phyloP scores from a whole-genome alignment of 2,113 vertebrate species.

The Cisticola juncidis region DNA sequence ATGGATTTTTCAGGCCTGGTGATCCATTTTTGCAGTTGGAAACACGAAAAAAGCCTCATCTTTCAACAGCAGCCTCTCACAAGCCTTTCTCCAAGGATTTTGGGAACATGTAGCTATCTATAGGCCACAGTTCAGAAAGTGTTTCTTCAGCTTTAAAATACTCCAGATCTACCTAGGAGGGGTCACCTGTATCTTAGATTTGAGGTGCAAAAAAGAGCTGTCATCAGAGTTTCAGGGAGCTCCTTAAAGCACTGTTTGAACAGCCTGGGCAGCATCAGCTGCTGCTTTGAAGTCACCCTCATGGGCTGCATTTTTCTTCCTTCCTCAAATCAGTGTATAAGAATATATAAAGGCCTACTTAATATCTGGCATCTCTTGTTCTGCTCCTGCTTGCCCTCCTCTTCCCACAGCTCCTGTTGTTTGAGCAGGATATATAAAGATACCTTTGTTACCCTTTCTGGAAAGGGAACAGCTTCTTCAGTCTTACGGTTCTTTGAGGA shows the following conservation, averaged over 20 bases:
- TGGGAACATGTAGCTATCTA: not conserved
- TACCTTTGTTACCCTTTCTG: slow-evolving; percentile 26
- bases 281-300: not conserved
- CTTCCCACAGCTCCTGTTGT: not conserved
- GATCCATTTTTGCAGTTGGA: not conserved
- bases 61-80: not conserved
- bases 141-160: not conserved
- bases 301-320: not conserved
- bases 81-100: not conserved
- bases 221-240: not conserved
- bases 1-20: not conserved
- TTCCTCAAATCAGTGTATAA: not conserved
- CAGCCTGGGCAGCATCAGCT: not conserved
- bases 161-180: not conserved
- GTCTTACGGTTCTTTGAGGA: not conserved
- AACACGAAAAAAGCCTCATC: not conserved
- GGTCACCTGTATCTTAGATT: not conserved
- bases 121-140: not conserved
- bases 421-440: slow-evolving; percentile 1
- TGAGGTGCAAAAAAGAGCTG: not conserved
- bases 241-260: not conserved
- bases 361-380: not conserved
- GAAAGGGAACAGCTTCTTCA: not conserved
- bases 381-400: not conserved
- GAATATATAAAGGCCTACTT: not conserved